Conservation (phyloP, 2,888 invertebrate genomes). For the Anarsia innoxiella region DNA sequence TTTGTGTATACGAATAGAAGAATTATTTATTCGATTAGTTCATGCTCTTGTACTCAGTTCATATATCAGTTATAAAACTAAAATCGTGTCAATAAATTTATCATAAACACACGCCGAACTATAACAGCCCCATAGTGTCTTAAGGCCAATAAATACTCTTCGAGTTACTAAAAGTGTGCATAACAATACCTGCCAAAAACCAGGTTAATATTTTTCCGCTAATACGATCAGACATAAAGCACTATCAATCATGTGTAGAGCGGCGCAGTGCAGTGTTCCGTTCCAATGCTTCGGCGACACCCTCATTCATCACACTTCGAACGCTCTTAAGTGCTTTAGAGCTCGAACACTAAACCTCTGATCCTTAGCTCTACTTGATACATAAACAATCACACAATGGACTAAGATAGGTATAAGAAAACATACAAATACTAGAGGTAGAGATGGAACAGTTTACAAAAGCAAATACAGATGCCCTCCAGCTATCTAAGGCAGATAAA, state of each 20-base stretch:
- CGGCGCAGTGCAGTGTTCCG: constrained; percentile 43
- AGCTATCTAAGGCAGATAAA: too few species aligned
- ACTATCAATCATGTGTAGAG: constrained; percentile 58
- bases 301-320: constrained; percentile 69
- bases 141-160: too few species aligned
- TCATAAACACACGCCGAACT: too few species aligned
- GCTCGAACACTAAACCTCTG: constrained; percentile 26
- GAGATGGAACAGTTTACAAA: neutral
- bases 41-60: too few species aligned
- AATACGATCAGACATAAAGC: constrained; percentile 47
- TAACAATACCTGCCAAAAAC: neutral
- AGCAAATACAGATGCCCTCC: too few species aligned
- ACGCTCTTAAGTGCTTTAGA: constrained; percentile 61
- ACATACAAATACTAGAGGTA: too few species aligned
- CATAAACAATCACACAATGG: constrained; percentile 19
- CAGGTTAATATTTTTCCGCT: constrained; percentile 23
- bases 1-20: too few species aligned
- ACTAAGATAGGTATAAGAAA: neutral
- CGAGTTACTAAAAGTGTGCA: too few species aligned
- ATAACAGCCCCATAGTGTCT: too few species aligned
- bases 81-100: too few species aligned
- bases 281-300: constrained; percentile 34
- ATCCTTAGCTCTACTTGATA: constrained; percentile 26
- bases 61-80: too few species aligned
- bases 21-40: too few species aligned